Evolutionary conservation across 2,888 invertebrate genomes (phyloP).

Genomic region (Leucania comma): DNA sequence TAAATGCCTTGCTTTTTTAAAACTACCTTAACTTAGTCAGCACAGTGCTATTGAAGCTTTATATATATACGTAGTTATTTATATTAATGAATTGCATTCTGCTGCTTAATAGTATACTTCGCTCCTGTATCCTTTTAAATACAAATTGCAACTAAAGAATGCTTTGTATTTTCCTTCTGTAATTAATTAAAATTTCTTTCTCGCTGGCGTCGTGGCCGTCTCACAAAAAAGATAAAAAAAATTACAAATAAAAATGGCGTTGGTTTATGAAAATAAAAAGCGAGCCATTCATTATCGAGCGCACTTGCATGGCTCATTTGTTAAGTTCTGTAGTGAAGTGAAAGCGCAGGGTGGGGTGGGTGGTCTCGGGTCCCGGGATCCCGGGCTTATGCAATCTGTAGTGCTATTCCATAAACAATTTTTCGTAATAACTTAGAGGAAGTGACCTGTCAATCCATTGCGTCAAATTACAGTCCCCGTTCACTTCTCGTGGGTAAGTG

Average conservation of each 20-base stretch:
- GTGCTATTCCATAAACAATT: too few species aligned
- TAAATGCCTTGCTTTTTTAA: not conserved
- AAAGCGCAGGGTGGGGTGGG: conserved; percentile 4
- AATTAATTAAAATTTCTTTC: not conserved
- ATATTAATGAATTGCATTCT: not conserved
- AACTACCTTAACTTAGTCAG: not conserved
- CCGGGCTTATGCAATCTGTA: conserved; percentile 6
- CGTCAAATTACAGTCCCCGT: too few species aligned
- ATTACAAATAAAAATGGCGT: conserved; percentile 71
- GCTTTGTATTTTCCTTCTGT: not conserved
- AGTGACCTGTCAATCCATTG: too few species aligned
- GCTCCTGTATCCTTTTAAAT: not conserved
- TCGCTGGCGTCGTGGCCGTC: conserved; percentile 43
- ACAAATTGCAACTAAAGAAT: not conserved
- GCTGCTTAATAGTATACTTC: not conserved
- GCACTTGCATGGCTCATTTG: conserved; percentile 65
- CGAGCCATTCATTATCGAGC: conserved; percentile 70
- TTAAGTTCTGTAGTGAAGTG: conserved; percentile 60
- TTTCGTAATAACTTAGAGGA: too few species aligned
- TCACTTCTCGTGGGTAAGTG: too few species aligned
- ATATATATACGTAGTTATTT: not conserved
- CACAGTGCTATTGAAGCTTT: too few species aligned
- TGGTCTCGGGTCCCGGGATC: conserved; percentile 1
- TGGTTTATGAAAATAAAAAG: conserved; percentile 75
- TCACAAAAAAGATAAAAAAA: conserved; percentile 62